A percentile compares a stretch with the other conserved stretches of the same genome.
Evolutionary conservation across 2,797 vertebrate species (phyloP).

Genomic region (Leptoclinus maculatus): DNA sequence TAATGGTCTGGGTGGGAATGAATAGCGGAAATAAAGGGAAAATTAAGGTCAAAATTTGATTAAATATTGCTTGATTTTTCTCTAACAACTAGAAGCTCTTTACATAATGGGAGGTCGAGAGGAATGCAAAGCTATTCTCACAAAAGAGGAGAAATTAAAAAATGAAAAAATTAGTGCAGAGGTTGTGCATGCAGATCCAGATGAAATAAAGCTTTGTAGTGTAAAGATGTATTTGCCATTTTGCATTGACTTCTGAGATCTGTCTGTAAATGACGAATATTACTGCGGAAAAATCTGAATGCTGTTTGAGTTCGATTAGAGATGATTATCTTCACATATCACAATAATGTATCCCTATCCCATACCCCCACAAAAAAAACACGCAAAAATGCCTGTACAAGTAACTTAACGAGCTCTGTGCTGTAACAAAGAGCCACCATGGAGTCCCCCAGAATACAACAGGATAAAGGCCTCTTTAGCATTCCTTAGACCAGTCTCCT

Average conservation of each 20-base stretch:
- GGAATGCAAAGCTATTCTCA: neutral
- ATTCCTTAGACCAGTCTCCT: constrained; percentile 51
- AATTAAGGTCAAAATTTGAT: neutral
- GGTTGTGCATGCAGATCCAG: neutral
- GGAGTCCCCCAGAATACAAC: constrained; percentile 46
- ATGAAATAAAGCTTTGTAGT: neutral
- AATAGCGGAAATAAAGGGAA: neutral
- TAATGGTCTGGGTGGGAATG: neutral
- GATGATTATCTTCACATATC: neutral
- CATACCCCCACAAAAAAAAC: neutral
- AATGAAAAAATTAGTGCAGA: no score
- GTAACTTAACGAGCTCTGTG: constrained; percentile 6
- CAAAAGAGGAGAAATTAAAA: neutral
- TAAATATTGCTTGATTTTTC: neutral
- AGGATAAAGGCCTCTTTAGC: constrained; percentile 63
- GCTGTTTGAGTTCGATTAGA: neutral
- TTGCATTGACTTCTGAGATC: neutral
- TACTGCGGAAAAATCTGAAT: neutral
- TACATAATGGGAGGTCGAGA: neutral
- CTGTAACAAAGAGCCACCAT: constrained; percentile 40
- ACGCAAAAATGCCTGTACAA: constrained; percentile 3
- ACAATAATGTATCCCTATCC: neutral
- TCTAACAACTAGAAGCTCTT: no score
- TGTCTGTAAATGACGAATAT: neutral
- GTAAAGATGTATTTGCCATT: neutral